Base-by-base conservation (phyloP, 2,888 invertebrate genomes). In the Andrena praecox region DNA sequence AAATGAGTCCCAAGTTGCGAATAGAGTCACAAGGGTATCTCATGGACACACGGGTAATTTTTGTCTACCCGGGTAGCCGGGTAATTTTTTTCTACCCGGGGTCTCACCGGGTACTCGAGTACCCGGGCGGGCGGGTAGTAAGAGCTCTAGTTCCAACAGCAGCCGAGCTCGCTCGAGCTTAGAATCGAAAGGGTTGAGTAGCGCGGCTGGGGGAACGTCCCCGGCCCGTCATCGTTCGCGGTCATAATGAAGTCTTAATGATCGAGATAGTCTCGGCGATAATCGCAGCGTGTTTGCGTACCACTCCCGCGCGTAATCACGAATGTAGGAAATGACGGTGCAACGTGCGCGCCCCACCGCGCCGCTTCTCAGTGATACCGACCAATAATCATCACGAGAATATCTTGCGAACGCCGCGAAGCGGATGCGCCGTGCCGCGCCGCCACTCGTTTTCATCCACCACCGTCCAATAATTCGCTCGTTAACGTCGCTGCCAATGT, bases 291-390 rank as follows among this genome's bases (percentile, higher is more conserved):
- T 86, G 84, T 77, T 85, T 79, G 79, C 77, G 77, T 75, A 66
- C 60, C 82, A 76, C 81, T 83, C 73, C 80, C 77, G 74, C 75
- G 82, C 74, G 76, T 82, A 89, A 90, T 90, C 87, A 84, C 86
- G 85, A 90, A 89, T 91, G 88, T 90, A 90, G 92, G 92, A 92
- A 92, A 91, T 92, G 92, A 92, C 87, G 84, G 56, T 86, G 77
- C 77, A 82, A 82, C 80, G 79, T 69, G 77, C 76, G 73, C 74
- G 75, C 75, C 74, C 27, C 82, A 73, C 59, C 50, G 73, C 82
- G 77, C 50, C 33, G 70, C 67, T 48, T 60, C 67, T 77, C 82
- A 77, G 85, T 82, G 78, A 84, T 75, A 83, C 81, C 78, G 68
- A 77, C 77, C 88, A 83, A 87, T 88, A 88, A 88, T 88, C 89